These are phyloP conservation scores for Erebia ligea DNA, from an alignment of 2,888 invertebrate species.

Conservation along the genomic window DNA sequence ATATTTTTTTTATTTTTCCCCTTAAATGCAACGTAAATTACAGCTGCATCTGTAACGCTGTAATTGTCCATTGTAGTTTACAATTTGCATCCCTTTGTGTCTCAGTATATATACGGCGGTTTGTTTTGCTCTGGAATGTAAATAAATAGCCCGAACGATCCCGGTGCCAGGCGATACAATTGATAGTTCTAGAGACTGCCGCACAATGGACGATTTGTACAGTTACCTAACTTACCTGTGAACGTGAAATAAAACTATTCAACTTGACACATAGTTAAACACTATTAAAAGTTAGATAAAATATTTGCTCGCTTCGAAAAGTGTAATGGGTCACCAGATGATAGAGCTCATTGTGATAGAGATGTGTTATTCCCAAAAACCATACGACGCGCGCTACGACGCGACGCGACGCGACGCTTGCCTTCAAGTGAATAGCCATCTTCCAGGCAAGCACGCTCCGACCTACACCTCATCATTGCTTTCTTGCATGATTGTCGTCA, in stretches of 20 bases:
- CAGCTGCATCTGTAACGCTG: neutral
- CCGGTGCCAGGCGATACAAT: neutral
- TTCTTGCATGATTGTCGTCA: too few species aligned
- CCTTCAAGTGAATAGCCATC: too few species aligned
- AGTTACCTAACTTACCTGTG: neutral
- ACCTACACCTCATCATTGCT: too few species aligned
- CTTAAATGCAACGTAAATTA: neutral
- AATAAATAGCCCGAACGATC: constrained; percentile 1
- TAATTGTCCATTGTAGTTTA: neutral
- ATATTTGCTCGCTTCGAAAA: too few species aligned
- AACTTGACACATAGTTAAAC: neutral
- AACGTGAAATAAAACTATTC: neutral
- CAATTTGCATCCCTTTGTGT: neutral
- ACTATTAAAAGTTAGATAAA: too few species aligned
- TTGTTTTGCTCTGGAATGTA: neutral
- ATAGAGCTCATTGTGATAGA: too few species aligned
- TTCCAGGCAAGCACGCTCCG: too few species aligned
- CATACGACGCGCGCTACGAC: too few species aligned
- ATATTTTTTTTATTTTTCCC: too few species aligned
- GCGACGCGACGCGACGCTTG: too few species aligned
- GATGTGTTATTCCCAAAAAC: too few species aligned
- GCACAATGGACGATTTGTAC: neutral
- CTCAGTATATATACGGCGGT: neutral
- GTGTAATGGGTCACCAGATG: too few species aligned
- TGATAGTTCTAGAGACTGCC: neutral